A percentile compares a stretch with the other conserved stretches of the same genome.
Evolutionary conservation across 2,888 invertebrate species (phyloP).

Genomic region (Bibio marci): DNA sequence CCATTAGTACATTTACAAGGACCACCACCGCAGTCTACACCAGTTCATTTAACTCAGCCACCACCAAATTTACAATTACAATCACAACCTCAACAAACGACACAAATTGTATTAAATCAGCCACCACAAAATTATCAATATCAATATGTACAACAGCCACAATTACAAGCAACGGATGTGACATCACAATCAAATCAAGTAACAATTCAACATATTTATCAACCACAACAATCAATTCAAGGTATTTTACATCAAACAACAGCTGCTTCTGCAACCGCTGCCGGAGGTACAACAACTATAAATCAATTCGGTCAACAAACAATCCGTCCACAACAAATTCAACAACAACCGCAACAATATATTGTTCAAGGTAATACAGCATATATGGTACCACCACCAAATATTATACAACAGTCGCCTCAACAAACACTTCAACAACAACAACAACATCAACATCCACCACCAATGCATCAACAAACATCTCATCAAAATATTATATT

Average conservation of each 20-base stretch:
- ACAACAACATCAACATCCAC: constrained; percentile 8
- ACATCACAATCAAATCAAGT: constrained; percentile 11
- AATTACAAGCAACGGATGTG: constrained; percentile 6
- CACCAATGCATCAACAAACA: constrained; percentile 10
- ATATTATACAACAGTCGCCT: constrained; percentile 5
- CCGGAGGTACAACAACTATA: background rate
- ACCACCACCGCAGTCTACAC: constrained; percentile 6
- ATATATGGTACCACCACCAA: constrained; percentile 16
- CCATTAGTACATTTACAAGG: constrained; percentile 11
- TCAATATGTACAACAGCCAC: constrained; percentile 12
- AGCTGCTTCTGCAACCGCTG: background rate
- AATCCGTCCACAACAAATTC: constrained; percentile 9
- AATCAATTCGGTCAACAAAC: constrained; percentile 5
- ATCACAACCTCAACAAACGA: constrained; percentile 8
- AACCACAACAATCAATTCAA: constrained; percentile 12
- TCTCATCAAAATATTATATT: constrained; percentile 10
- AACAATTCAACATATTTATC: constrained; percentile 13
- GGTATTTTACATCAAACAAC: constrained; percentile 11
- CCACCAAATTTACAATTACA: constrained; percentile 13
- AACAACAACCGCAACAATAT: constrained; percentile 12
- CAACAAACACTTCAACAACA: constrained; percentile 4
- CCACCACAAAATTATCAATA: constrained; percentile 12
- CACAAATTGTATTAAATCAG: constrained; percentile 13
- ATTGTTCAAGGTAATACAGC: constrained; percentile 16
- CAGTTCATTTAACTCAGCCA: constrained; percentile 9